Evolutionary conservation across 64 coral and sea anemone species (phyloP), one percentile per base, ranked within the genome.

Genomic region (Montipora foliosa): DNA sequence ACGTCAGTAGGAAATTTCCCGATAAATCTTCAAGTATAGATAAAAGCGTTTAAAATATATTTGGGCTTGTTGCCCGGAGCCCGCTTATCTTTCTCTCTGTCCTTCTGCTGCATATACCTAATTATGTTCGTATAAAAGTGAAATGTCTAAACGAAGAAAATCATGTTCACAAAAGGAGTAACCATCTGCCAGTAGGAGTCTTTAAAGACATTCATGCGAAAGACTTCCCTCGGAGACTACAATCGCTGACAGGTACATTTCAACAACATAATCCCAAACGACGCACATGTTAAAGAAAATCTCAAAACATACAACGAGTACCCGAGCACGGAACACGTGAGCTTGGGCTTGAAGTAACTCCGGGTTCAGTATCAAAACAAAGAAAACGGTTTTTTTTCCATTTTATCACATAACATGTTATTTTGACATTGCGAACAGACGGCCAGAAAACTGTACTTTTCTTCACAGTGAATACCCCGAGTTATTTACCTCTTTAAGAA

Each of bases 321-420:
- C 67, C 58, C 44, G 67, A 49, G 46, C n/a, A 60, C 4, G 8
- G n/a, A 84, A 84, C 53, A 57, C 6, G 53, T 64, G 14, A 64
- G 61, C 82, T 72, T 11, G 47, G 82, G 71, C 47, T 86, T 29
- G 66, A 86, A 70, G 82, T 86, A 71, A 86, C 82, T 49, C 71
- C 24, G 45, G 82, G 66, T 20, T 86, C 11, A 37, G 37, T 86
- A 86, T 12, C n/a, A 19, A 86, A 19, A 86, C 82, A 86, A 86
- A 72, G 64, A 6, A 84, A 48, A 64, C 82, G 37, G 37, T 2
- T 37, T 37, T 86, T 72, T 16, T 86, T 71, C 48, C 82, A 71
- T 44, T 62, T 86, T 64, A 86, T 86, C n/a, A 50, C 51, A 64
- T 86, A 72, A 86, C 82, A 86, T 71, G 62, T 71, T 44, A 46